Evolutionary conservation across 2,797 vertebrate genomes (phyloP).

Genomic region (Gymnodraco acuticeps): DNA sequence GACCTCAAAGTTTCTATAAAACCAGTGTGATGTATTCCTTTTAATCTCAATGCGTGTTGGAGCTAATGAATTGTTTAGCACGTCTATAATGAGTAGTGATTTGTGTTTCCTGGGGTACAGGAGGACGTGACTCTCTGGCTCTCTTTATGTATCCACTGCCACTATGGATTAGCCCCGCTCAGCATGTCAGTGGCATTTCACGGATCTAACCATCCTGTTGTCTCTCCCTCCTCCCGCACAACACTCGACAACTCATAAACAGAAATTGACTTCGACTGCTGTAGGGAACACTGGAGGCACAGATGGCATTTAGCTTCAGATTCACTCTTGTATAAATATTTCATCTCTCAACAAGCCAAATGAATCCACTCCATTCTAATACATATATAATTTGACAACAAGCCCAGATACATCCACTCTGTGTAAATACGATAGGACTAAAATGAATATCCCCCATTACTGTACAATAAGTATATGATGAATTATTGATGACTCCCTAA

Average conservation of each 20-base stretch:
- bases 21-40: constrained; percentile 45
- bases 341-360: constrained; percentile 79
- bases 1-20: constrained; percentile 51
- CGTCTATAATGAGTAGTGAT: constrained; percentile 73
- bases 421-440: constrained; percentile 71
- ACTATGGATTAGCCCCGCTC: constrained; percentile 75
- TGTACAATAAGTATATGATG: constrained; percentile 67
- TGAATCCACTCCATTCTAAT: constrained; percentile 78
- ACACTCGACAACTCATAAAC: constrained; percentile 77
- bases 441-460: constrained; percentile 69
- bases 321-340: constrained; percentile 82
- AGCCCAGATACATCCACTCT: constrained; percentile 63
- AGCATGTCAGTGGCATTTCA: constrained; percentile 75
- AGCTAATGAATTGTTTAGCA: constrained; percentile 76
- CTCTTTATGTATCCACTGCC: constrained; percentile 71
- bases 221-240: constrained; percentile 68
- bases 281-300: constrained; percentile 78
- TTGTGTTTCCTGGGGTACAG: constrained; percentile 69
- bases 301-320: constrained; percentile 81
- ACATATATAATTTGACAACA: constrained; percentile 79
- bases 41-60: constrained; percentile 47
- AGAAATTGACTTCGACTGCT: constrained; percentile 81
- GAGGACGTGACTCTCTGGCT: constrained; percentile 71
- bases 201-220: constrained; percentile 75
- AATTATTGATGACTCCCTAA: constrained; percentile 75